Evolutionary conservation across 1,140 invertebrate genomes (phyloP).

Genomic region (Drosophila lacertosa): DNA sequence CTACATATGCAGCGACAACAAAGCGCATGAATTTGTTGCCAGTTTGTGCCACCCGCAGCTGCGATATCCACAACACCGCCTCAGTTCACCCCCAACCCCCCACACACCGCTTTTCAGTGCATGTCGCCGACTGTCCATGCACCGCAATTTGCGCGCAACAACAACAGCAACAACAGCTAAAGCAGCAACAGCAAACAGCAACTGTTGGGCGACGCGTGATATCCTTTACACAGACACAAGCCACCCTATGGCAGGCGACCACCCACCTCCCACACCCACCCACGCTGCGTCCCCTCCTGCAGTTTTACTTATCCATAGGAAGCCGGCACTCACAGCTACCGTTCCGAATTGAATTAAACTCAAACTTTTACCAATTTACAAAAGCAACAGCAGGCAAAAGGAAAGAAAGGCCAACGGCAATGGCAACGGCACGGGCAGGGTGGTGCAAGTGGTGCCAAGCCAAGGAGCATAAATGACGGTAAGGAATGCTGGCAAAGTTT

Average conservation of each 20-base stretch:
- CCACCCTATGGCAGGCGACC: not conserved
- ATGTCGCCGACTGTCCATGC: conserved; percentile 63
- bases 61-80: not conserved
- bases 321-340: conserved; percentile 81
- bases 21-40: conserved; percentile 64
- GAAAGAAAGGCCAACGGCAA: conserved; percentile 23
- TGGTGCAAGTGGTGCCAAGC: conserved; percentile 40
- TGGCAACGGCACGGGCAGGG: not conserved
- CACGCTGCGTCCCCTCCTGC: conserved; percentile 6
- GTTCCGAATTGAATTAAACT: conserved; percentile 84
- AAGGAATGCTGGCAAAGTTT: conserved; percentile 68
- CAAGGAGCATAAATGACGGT: conserved; percentile 56
- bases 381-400: conserved; percentile 71
- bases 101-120: not conserved
- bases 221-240: conserved; percentile 69
- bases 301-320: conserved; percentile 76
- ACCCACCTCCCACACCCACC: not conserved
- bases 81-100: not conserved
- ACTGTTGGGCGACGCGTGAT: conserved; percentile 63
- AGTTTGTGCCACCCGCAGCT: conserved; percentile 50
- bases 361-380: conserved; percentile 83
- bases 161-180: conserved; percentile 18
- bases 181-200: conserved; percentile 25
- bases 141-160: conserved; percentile 74
- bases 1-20: conserved; percentile 61